A percentile compares a stretch with the other conserved stretches of the same genome.
Conservation (phyloP, 2,113 vertebrate species). For the Noturus placidus region DNA sequence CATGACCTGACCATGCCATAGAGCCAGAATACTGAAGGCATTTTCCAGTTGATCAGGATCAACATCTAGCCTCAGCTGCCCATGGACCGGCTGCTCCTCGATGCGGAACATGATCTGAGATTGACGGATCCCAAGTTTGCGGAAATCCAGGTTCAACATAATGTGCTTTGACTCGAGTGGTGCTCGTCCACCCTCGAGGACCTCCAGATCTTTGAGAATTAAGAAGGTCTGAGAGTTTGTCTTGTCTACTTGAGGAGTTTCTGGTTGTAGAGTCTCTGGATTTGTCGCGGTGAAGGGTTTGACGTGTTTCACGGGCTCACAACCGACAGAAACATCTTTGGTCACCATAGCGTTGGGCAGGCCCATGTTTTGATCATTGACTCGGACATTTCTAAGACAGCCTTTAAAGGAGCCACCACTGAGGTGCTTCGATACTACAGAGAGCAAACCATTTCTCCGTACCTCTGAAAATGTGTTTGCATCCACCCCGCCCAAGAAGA, state of each 20-base stretch:
- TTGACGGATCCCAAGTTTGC: constrained; percentile 71
- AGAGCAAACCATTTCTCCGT: constrained; percentile 64
- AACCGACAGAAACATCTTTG: constrained; percentile 83
- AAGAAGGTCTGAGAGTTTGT: constrained; percentile 65
- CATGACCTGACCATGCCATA: constrained; percentile 76
- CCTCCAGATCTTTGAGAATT: constrained; percentile 74
- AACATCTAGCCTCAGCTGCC: constrained; percentile 73
- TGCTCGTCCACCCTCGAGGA: constrained; percentile 78
- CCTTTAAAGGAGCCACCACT: constrained; percentile 83
- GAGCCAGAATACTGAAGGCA: constrained; percentile 79
- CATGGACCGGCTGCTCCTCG: constrained; percentile 74
- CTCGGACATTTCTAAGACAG: constrained; percentile 77
- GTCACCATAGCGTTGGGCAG: constrained; percentile 77
- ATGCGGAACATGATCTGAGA: constrained; percentile 82
- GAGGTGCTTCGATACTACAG: constrained; percentile 60
- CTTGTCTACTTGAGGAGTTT: constrained; percentile 35
- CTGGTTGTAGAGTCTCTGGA: constrained; percentile 27
- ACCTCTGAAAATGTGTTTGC: constrained; percentile 62
- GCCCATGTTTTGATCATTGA: constrained; percentile 73
- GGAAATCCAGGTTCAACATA: constrained; percentile 76
- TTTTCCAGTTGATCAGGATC: constrained; percentile 57
- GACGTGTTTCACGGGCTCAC: constrained; percentile 58
- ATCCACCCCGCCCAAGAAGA: constrained; percentile 80
- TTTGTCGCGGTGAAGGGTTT: constrained; percentile 21
- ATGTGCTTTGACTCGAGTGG: constrained; percentile 79